Conservation (phyloP, 2,888 invertebrate species). For the Parasteatoda lunata region DNA sequence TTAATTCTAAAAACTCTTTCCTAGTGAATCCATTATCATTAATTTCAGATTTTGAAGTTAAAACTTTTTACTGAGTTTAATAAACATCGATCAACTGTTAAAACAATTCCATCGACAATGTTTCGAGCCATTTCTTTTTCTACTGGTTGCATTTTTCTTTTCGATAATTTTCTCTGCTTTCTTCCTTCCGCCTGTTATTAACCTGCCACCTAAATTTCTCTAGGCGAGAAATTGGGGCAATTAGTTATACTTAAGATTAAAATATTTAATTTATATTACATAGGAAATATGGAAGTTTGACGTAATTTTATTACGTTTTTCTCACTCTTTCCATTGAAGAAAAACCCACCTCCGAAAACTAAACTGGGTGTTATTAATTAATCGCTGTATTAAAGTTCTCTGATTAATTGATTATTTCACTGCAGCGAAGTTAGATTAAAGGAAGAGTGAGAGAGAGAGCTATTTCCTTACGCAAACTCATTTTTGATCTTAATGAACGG, state of each 20-base stretch:
- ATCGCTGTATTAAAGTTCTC: slow-evolving; percentile 37
- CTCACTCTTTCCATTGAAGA: slow-evolving; percentile 11
- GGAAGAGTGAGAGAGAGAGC: background rate
- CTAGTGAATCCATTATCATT: too few species aligned
- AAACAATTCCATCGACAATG: background rate
- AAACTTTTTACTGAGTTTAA: background rate
- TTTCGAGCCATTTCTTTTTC: background rate
- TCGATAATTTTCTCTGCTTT: background rate
- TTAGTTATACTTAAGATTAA: slow-evolving; percentile 44
- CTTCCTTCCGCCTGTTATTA: slow-evolving; percentile 10
- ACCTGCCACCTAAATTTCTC: background rate
- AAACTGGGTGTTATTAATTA: slow-evolving; percentile 46
- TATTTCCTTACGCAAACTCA: slow-evolving; percentile 18
- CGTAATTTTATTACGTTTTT: slow-evolving; percentile 40
- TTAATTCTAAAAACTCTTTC: too few species aligned
- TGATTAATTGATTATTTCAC: slow-evolving; percentile 39
- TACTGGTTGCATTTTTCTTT: background rate
- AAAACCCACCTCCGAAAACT: slow-evolving; percentile 17
- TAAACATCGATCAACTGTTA: background rate
- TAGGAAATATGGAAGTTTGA: slow-evolving; percentile 38
- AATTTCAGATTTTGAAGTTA: background rate
- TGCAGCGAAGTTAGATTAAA: slow-evolving; percentile 3
- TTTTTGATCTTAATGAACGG: slow-evolving; percentile 17
- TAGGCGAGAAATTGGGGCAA: slow-evolving; percentile 18
- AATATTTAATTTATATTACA: slow-evolving; percentile 48